Conservation (phyloP, 2,888 invertebrate species). For the Taphrorychus bicolor region DNA sequence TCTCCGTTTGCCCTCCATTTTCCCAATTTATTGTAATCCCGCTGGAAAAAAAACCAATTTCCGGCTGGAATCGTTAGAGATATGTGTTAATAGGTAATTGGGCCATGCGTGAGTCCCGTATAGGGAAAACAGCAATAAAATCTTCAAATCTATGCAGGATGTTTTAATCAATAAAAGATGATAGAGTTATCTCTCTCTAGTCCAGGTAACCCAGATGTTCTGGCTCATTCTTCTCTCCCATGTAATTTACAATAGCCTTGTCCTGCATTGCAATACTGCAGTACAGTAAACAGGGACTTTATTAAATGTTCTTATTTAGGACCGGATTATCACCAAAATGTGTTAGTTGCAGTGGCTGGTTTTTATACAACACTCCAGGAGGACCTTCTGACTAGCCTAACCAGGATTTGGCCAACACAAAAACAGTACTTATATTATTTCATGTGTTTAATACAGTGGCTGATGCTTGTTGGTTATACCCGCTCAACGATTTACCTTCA, state of each 20-base stretch:
- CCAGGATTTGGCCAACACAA: constrained; percentile 53
- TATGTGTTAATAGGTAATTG: constrained; percentile 21
- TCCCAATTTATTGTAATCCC: constrained; percentile 32
- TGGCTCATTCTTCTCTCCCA: constrained; percentile 54
- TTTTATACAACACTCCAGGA: constrained; percentile 53
- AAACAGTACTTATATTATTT: constrained; percentile 63
- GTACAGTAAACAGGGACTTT: constrained; percentile 51
- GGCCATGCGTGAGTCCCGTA: constrained; percentile 27
- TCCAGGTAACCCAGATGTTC: constrained; percentile 54
- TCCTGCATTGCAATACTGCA: constrained; percentile 59
- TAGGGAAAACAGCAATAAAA: constrained; percentile 32
- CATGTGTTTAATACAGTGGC: constrained; percentile 62
- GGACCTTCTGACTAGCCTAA: constrained; percentile 49
- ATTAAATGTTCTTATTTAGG: constrained; percentile 53
- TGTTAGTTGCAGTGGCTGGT: constrained; percentile 60
- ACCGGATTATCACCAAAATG: constrained; percentile 58
- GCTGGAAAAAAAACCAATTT: constrained; percentile 29
- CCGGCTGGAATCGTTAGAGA: constrained; percentile 26
- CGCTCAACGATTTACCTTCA: constrained; percentile 62
- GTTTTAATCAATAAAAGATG: constrained; percentile 59
- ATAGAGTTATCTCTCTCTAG: constrained; percentile 57
- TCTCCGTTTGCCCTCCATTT: constrained; percentile 13
- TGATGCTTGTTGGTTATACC: constrained; percentile 63
- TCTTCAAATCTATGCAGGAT: constrained; percentile 56
- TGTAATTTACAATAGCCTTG: constrained; percentile 58